A percentile compares a stretch with the other conserved stretches of the same genome.
Conservation (phyloP, 2,888 invertebrate species). For the Meteorus cinctellus region DNA sequence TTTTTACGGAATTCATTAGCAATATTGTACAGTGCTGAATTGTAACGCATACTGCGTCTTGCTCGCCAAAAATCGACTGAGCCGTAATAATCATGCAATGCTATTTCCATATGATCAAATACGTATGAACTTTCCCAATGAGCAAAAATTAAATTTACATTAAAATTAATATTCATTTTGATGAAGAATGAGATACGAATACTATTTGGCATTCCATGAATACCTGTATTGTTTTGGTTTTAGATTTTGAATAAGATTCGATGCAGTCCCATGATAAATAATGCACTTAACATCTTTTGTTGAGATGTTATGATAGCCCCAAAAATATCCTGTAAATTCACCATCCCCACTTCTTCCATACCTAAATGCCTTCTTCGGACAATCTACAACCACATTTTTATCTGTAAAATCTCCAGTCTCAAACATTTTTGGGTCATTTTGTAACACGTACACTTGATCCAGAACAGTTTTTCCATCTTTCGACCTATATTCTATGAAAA, state of each 20-base stretch:
- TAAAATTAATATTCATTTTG: slow-evolving; percentile 49
- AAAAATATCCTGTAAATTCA: slow-evolving; percentile 77
- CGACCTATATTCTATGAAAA: slow-evolving; percentile 73
- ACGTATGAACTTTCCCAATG: slow-evolving; percentile 75
- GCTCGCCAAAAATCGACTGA: slow-evolving; percentile 88
- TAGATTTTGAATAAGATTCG: slow-evolving; percentile 79
- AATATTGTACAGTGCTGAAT: slow-evolving; percentile 78
- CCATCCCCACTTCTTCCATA: slow-evolving; percentile 70
- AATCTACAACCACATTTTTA: slow-evolving; percentile 81
- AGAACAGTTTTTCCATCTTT: slow-evolving; percentile 74
- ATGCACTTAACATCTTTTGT: slow-evolving; percentile 83
- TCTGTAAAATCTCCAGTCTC: slow-evolving; percentile 86
- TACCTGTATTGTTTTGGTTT: slow-evolving; percentile 74
- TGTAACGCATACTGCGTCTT: slow-evolving; percentile 93
- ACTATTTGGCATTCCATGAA: slow-evolving; percentile 24
- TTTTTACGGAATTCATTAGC: slow-evolving; percentile 81
- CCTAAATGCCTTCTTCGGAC: slow-evolving; percentile 63
- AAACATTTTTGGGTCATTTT: slow-evolving; percentile 91
- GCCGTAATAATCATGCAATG: slow-evolving; percentile 91
- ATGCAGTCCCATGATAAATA: slow-evolving; percentile 86
- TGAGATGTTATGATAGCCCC: slow-evolving; percentile 83
- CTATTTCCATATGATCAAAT: slow-evolving; percentile 88
- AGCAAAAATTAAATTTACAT: neutral
- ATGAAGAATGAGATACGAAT: neutral
- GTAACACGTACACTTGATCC: slow-evolving; percentile 86